Evolutionary conservation across 30 jellyfish, hydroid and myxozoan species (phyloP).

Genomic region (Chrysaora quinquecirrha): DNA sequence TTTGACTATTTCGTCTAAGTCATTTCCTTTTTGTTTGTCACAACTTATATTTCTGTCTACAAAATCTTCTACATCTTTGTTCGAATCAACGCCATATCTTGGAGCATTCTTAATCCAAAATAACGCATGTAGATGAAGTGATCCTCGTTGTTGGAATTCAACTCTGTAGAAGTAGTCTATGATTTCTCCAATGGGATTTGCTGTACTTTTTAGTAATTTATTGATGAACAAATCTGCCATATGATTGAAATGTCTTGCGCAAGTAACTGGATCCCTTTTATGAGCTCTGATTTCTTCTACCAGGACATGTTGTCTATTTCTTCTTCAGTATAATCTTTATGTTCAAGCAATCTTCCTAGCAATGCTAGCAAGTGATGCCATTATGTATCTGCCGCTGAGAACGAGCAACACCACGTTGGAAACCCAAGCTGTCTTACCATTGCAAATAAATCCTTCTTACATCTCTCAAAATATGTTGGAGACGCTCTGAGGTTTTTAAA

Average conservation of each 20-base stretch:
- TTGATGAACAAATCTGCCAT: conserved; percentile 8
- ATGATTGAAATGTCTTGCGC: conserved; percentile 9
- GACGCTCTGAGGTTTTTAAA: conserved; percentile 30
- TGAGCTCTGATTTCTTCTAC: conserved; percentile 13
- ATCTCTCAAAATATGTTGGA: conserved; percentile 47
- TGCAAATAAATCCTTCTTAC: conserved; percentile 40
- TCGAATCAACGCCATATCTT: not conserved
- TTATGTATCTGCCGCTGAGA: conserved; percentile 56
- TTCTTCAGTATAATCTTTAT: not conserved
- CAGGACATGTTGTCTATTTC: conserved; percentile 23
- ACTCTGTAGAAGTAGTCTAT: conserved; percentile 18
- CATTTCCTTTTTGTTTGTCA: not conserved
- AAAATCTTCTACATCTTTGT: conserved; percentile 8
- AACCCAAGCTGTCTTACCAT: conserved; percentile 42
- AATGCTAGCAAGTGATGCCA: conserved; percentile 12
- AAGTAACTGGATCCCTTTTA: conserved; percentile 10
- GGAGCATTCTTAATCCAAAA: conserved; percentile 48
- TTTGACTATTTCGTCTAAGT: not conserved
- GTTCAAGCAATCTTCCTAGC: conserved; percentile 4
- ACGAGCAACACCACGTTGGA: conserved; percentile 46
- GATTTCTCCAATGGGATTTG: conserved; percentile 19
- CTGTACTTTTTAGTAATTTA: conserved; percentile 17
- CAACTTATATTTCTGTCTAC: conserved; percentile 32
- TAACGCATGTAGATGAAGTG: conserved; percentile 48
- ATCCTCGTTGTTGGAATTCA: conserved; percentile 42